Conservation (phyloP, 2,113 vertebrate species). For the Toxotes jaculatrix region DNA sequence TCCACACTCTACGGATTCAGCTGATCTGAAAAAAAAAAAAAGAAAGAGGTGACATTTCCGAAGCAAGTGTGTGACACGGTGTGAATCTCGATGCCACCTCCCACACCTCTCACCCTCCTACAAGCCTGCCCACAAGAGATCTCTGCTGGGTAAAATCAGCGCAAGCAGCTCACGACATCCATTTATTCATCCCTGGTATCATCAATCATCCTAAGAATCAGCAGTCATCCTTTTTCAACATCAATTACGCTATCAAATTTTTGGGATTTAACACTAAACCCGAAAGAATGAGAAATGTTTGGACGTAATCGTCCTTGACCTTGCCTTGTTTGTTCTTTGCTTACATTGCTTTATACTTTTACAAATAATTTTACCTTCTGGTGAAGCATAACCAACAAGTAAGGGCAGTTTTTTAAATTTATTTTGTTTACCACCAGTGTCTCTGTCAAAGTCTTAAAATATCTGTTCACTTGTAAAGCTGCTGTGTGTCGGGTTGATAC, state of each 20-base stretch:
- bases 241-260: background rate
- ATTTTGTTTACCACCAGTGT: background rate
- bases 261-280: background rate
- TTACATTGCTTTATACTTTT: conserved; percentile 7
- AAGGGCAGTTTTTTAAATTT: background rate
- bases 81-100: conserved; percentile 72
- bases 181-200: conserved; percentile 51
- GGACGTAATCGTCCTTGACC: conserved; percentile 3
- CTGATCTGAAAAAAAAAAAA: conserved; percentile 5
- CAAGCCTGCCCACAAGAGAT: conserved; percentile 60
- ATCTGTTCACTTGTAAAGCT: conserved; percentile 13
- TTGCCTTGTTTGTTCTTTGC: background rate
- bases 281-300: background rate
- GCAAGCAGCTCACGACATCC: conserved; percentile 54
- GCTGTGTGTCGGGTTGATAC: conserved; percentile 25
- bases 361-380: background rate
- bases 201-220: conserved; percentile 60
- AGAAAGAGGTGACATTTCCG: conserved; percentile 62
- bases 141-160: conserved; percentile 49
- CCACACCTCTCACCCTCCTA: conserved; percentile 80
- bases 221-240: conserved; percentile 23
- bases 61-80: conserved; percentile 70
- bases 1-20: conserved; percentile 20
- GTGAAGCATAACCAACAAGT: background rate
- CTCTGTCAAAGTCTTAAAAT: background rate